These are phyloP conservation scores for Hermaeophaga mercurialis DNA, from an alignment of 2,888 invertebrate species.

Conservation along the genomic window DNA sequence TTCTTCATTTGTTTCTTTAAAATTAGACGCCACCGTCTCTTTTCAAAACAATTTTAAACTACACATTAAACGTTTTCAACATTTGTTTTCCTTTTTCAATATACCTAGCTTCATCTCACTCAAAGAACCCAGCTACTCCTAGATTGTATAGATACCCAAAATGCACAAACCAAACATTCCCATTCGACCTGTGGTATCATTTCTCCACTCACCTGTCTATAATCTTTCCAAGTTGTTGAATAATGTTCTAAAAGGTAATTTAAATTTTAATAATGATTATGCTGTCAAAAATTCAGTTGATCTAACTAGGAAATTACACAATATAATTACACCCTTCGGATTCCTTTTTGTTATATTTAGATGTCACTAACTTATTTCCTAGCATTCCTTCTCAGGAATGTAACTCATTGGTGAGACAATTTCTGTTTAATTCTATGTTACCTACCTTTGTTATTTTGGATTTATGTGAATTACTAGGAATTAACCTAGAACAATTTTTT, in stretches of 20 bases:
- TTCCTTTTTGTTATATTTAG: conserved; percentile 1
- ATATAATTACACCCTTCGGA: not conserved
- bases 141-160: conserved; percentile 13
- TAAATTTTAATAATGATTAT: not conserved
- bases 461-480: not conserved
- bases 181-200: conserved; percentile 18
- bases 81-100: not conserved
- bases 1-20: not conserved
- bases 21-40: not conserved
- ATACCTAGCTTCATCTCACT: not conserved
- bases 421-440: not conserved
- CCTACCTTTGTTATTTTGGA: not conserved
- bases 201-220: conserved; percentile 12
- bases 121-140: conserved; percentile 5
- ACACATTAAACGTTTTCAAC: not conserved
- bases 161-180: conserved; percentile 20
- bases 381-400: conserved; percentile 4
- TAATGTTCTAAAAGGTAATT: conserved; percentile 2
- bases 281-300: conserved; percentile 6
- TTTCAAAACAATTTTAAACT: not conserved
- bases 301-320: not conserved
- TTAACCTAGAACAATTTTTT: conserved; percentile 1
- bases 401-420: not conserved
- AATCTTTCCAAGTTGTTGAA: conserved; percentile 9
- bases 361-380: conserved; percentile 5